A percentile compares a stretch with the other conserved stretches of the same genome.
These are phyloP conservation scores for Triplophysa rosa DNA, from an alignment of 2,113 vertebrate species.

Conservation along the genomic window DNA sequence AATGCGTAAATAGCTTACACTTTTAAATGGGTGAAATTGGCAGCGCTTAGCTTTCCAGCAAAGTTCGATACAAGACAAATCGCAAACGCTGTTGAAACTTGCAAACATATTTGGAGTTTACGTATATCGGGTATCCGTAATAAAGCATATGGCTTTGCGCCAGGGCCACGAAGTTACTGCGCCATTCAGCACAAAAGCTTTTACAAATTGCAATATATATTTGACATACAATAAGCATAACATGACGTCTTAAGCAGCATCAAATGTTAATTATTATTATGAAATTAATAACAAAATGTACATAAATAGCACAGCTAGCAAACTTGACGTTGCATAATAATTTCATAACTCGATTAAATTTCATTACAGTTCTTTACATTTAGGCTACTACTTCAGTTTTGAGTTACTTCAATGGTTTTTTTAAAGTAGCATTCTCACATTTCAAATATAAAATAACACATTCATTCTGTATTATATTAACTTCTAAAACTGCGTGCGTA, in stretches of 20 bases:
- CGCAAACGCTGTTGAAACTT: conserved; percentile 67
- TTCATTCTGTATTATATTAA: neutral
- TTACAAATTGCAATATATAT: neutral
- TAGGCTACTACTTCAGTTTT: neutral
- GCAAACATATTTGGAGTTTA: conserved; percentile 59
- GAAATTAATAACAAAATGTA: neutral
- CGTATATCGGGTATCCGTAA: conserved; percentile 34
- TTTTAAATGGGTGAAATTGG: neutral
- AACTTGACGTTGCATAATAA: neutral
- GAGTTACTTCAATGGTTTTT: conserved; percentile 13
- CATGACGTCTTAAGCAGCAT: neutral
- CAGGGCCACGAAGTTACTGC: neutral
- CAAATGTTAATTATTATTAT: no score
- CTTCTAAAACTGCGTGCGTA: neutral
- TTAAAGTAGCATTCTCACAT: no score
- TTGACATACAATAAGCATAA: neutral
- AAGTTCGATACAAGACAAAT: conserved; percentile 57
- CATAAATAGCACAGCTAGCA: neutral
- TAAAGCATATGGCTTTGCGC: conserved; percentile 27
- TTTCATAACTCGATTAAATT: neutral
- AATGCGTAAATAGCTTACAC: conserved; percentile 50
- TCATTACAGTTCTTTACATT: neutral
- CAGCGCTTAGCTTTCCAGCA: conserved; percentile 47
- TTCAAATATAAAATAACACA: neutral
- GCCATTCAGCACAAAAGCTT: neutral